These are phyloP conservation scores for Allygus modestus DNA, from an alignment of 2,888 invertebrate genomes.

Conservation along the genomic window DNA sequence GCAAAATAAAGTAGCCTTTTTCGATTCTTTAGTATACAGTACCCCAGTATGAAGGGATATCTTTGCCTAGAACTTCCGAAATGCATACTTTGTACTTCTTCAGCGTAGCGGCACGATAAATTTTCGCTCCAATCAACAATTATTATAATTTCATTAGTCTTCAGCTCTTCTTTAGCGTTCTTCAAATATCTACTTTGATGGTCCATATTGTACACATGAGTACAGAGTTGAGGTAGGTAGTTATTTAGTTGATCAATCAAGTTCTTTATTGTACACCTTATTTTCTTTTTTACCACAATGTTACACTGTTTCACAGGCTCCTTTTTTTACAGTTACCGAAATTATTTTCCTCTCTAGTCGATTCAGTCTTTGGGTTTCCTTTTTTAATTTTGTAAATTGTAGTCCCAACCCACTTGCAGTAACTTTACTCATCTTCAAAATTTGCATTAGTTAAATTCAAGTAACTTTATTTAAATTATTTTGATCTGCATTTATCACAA, in stretches of 20 bases:
- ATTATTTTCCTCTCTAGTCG: slow-evolving; percentile 11
- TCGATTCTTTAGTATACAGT: slow-evolving; percentile 45
- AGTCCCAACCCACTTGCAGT: slow-evolving; percentile 42
- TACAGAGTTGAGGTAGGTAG: slow-evolving; percentile 46
- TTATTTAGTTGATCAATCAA: no score
- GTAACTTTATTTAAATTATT: slow-evolving; percentile 24
- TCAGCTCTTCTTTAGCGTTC: neutral
- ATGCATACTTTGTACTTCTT: slow-evolving; percentile 48
- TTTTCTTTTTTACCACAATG: slow-evolving; percentile 40
- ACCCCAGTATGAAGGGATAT: no score
- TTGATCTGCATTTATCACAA: no score
- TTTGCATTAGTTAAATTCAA: slow-evolving; percentile 39
- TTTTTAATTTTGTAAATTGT: slow-evolving; percentile 41
- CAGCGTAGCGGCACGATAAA: slow-evolving; percentile 34
- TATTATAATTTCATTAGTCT: slow-evolving; percentile 33
- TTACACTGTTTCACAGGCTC: slow-evolving; percentile 24
- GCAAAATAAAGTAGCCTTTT: slow-evolving; percentile 40
- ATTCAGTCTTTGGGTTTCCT: slow-evolving; percentile 34
- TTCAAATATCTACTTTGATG: slow-evolving; percentile 23
- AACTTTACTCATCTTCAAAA: slow-evolving; percentile 21
- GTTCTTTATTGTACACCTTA: no score
- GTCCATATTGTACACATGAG: slow-evolving; percentile 34
- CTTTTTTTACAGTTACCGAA: slow-evolving; percentile 16
- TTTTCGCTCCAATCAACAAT: slow-evolving; percentile 46
- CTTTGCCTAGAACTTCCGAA: slow-evolving; percentile 27